Conservation (phyloP, 2,797 vertebrate species). For the Schizopygopsis malacanthus region DNA sequence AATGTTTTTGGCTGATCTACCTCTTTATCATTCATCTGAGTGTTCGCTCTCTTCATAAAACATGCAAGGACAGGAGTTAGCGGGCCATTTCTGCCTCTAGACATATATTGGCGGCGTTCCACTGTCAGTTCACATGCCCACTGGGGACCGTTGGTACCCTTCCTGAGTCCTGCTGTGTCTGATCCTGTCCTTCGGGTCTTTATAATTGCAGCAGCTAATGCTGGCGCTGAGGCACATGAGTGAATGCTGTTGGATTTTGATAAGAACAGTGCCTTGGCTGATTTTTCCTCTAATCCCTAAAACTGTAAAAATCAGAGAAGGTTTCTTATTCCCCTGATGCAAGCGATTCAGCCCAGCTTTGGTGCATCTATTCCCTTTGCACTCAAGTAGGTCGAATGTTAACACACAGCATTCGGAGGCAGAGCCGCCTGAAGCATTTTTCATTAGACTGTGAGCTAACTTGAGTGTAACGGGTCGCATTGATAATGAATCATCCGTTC, state of each 20-base stretch:
- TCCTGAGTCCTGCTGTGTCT: slow-evolving; percentile 19
- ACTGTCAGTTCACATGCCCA: slow-evolving; percentile 15
- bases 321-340: slow-evolving; percentile 30
- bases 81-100: slow-evolving; percentile 6
- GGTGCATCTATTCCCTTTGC: background rate
- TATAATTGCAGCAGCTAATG: slow-evolving; percentile 32
- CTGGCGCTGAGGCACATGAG: background rate
- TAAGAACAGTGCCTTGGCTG: slow-evolving; percentile 42
- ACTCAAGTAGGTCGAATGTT: slow-evolving; percentile 1
- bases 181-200: slow-evolving; percentile 33
- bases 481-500: slow-evolving; percentile 29
- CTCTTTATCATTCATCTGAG: background rate
- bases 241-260: slow-evolving; percentile 51
- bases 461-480: slow-evolving; percentile 15
- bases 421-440: slow-evolving; percentile 8
- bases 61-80: slow-evolving; percentile 11
- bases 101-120: background rate
- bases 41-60: background rate
- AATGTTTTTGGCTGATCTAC: background rate
- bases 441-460: slow-evolving; percentile 30
- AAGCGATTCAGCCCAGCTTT: slow-evolving; percentile 30
- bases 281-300: slow-evolving; percentile 46
- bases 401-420: background rate
- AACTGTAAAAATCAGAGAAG: slow-evolving; percentile 16
- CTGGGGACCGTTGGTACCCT: slow-evolving; percentile 19